These are phyloP conservation scores for Campoplex nolae DNA, from an alignment of 2,888 invertebrate genomes.

Conservation along the genomic window DNA sequence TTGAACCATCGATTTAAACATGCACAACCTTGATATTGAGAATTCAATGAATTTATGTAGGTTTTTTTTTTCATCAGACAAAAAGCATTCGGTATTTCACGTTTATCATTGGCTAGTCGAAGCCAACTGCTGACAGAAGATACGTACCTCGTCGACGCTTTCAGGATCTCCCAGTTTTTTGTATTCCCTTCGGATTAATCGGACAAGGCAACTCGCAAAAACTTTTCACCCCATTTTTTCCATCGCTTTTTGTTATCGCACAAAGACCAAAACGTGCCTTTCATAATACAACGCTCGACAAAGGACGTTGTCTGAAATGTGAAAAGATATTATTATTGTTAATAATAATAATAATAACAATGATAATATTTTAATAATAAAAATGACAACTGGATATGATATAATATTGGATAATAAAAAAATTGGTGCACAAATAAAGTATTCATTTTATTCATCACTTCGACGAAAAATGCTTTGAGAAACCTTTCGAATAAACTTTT, in stretches of 20 bases:
- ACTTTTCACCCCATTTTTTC: slow-evolving; percentile 2
- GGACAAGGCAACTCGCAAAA: not conserved
- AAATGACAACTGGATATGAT: not conserved
- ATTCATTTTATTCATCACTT: not conserved
- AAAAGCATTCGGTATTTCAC: not conserved
- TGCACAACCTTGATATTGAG: not conserved
- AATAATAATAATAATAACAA: not conserved
- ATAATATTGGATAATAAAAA: not conserved
- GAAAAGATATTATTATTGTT: not conserved
- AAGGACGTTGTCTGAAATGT: slow-evolving; percentile 1
- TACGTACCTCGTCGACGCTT: not conserved
- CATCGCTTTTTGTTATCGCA: not conserved
- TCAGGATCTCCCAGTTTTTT: not conserved
- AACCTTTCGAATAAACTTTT: no score
- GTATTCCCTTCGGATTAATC: not conserved
- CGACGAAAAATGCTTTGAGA: not conserved
- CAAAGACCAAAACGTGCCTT: not conserved
- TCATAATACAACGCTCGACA: not conserved
- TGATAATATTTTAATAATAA: no score
- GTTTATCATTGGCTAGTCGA: slow-evolving; percentile 6
- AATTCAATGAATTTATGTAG: slow-evolving; percentile 15
- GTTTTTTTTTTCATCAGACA: not conserved
- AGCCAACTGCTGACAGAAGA: not conserved
- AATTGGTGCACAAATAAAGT: not conserved
- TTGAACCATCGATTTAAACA: not conserved